Evolutionary conservation across 2,113 vertebrate genomes (phyloP), one percentile per base, ranked within the genome.

Genomic region (Dromaius novaehollandiae): DNA sequence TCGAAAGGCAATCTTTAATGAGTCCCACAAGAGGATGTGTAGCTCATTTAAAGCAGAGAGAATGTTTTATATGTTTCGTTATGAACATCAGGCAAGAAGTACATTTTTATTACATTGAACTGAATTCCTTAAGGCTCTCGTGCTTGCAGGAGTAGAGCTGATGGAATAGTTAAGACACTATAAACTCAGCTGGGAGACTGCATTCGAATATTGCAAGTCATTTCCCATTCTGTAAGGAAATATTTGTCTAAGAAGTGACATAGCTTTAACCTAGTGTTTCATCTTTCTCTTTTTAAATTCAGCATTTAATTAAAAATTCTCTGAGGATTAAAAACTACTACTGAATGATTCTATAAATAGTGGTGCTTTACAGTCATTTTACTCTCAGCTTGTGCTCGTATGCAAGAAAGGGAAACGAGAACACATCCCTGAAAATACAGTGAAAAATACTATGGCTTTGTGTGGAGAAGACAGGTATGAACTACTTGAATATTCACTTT

Each of bases 191-290:
- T 82, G 75, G 38, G 70, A 96, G 70, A 70, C 20, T 69, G 8
- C 32, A 74, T 44, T 83, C 1, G 17, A 82, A 79, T 66, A 69
- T 12, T 77, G 14, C 15, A 74, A 94, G 28, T 44, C 6, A 88
- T 70, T 86, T 94, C 20, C 48, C 34, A 79, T 88, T 94, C 44
- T 73, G 9, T 92, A 76, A 77, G 38, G n/a, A 91, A 96, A 74
- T 87, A 80, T 69, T 94, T 97, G 61, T 64, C 75, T 77, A 85
- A 82, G 65, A 81, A 85, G n/a, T 82, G 48, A 77, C 30, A 65
- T 5, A 73, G 12, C 81, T 92, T 76, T 79, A 79, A 56, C 20
- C 5, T 7, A 58, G 10, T 80, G 17, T 79, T 82, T 93, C 0
- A 7, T 80, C 78, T 89, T 53, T 90, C 60, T 76, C 18, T 40